Base-by-base conservation (phyloP, 1,140 invertebrate species). In the Drosophila elegans region DNA sequence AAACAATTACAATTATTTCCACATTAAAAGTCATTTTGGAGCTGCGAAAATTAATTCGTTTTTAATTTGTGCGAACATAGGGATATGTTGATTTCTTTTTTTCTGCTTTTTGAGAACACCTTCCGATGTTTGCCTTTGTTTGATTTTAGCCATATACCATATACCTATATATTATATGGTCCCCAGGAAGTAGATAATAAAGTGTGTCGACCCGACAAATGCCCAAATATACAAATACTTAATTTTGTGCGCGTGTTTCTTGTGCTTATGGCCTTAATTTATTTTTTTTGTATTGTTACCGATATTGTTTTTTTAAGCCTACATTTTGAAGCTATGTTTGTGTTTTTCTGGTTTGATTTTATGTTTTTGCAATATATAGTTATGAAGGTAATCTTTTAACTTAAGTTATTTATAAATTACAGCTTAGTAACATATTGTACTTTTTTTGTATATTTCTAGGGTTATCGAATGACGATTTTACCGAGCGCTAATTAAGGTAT, bases 1-100 rank as follows among this genome's bases (percentile, higher is more conserved):
- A 27, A 48, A 55, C 66, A 69, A 69, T 71, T 56, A 38, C 63
- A 56, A 69, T 71, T 71, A 71, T 71, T 69, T 71, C 27, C 51
- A 69, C 67, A 71, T 71, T 69, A 69, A 63, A 54, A 54, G 39
- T 55, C 21, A 46, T 52, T 54, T 44, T 48, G 39, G 10, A 39
- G 48, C 39, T 69, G 64, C 63, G 48, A 71, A 71, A 69, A 69
- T 69, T 48, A 71, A 71, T 71, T 56, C 36, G 51, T 48, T 71
- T 71, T 69, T 69, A 71, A 71, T 68, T 68, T 45, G 42, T 39
- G 25, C 34, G 25, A 29, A 38, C 51, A 54, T 56, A 27, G 25
- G 51, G n/a, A 49, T 53, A 21, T 29, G 34, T 2, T 38, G 25
- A n/a, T 11, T 27, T 66, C 32, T 53, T 10, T 39, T 21, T 32